These are phyloP conservation scores for Tetranychus cinnabarinus DNA, from an alignment of 1,140 invertebrate genomes.

Conservation along the genomic window DNA sequence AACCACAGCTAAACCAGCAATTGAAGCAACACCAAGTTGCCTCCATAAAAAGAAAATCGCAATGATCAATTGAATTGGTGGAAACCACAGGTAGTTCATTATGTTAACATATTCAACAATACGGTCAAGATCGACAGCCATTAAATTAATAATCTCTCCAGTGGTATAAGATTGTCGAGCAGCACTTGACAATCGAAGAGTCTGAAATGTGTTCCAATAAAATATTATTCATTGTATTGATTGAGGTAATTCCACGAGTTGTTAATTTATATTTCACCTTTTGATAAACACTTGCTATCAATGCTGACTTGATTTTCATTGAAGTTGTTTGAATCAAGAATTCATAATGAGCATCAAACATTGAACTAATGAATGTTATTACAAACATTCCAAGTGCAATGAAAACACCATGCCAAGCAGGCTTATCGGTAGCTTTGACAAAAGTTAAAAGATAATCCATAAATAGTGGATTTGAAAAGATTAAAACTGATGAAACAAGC, in stretches of 20 bases:
- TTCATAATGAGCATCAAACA: conserved; percentile 71
- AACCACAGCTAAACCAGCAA: conserved; percentile 77
- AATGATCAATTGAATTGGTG: conserved; percentile 20
- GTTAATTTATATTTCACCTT: conserved; percentile 15
- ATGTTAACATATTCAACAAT: conserved; percentile 12
- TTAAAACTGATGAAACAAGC: no score
- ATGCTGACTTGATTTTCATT: conserved; percentile 17
- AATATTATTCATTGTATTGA: not conserved
- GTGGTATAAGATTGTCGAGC: conserved; percentile 25
- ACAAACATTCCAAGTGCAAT: conserved; percentile 35
- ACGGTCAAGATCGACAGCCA: conserved; percentile 28
- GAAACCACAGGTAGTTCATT: conserved; percentile 17
- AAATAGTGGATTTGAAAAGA: no score
- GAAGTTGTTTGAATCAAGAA: conserved; percentile 45
- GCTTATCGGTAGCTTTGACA: conserved; percentile 23
- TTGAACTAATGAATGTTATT: conserved; percentile 25
- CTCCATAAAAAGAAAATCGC: conserved; percentile 23
- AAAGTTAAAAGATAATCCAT: conserved; percentile 14
- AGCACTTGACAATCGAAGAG: conserved; percentile 20
- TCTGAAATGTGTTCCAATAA: no score
- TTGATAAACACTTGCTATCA: conserved; percentile 21
- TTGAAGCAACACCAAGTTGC: conserved; percentile 43
- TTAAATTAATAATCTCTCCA: conserved; percentile 35
- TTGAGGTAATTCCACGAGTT: no score
- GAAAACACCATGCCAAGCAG: conserved; percentile 60